phyloP scores from a whole-genome alignment of 2,797 vertebrate genomes.

The Poeciliopsis infans region DNA sequence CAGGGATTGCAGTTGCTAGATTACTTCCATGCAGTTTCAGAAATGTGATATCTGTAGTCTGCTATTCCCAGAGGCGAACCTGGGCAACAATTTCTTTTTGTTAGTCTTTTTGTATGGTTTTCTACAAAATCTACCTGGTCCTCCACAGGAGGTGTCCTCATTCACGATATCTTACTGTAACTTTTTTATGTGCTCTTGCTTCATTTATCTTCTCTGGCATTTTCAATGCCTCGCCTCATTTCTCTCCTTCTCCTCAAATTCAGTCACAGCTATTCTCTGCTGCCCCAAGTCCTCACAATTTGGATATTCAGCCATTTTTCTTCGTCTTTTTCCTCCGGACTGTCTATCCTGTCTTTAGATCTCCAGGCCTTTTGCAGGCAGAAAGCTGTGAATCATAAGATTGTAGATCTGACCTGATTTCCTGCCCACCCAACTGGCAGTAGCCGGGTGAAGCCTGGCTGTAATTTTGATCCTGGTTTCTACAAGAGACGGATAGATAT shows the following conservation, averaged over 20 bases:
- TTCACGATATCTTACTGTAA: constrained; percentile 55
- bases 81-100: constrained; percentile 52
- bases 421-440: constrained; percentile 72
- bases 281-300: constrained; percentile 45
- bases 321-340: neutral
- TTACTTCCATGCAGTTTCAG: constrained; percentile 51
- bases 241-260: constrained; percentile 60
- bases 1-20: constrained; percentile 47
- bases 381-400: constrained; percentile 73
- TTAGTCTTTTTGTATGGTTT: constrained; percentile 1
- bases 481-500: constrained; percentile 42
- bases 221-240: constrained; percentile 64
- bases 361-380: constrained; percentile 35
- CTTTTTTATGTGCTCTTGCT: constrained; percentile 44
- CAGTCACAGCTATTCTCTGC: constrained; percentile 48
- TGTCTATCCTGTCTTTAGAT: constrained; percentile 28
- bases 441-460: constrained; percentile 40
- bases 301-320: constrained; percentile 30
- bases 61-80: constrained; percentile 48
- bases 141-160: constrained; percentile 59
- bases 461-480: constrained; percentile 60
- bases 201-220: constrained; percentile 69
- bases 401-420: constrained; percentile 71
- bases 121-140: constrained; percentile 57
- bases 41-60: constrained; percentile 59